Evolutionary conservation across 2,113 vertebrate species (phyloP), one percentile per base, ranked within the genome.

Genomic region (Petrocephalus microphthalmus): DNA sequence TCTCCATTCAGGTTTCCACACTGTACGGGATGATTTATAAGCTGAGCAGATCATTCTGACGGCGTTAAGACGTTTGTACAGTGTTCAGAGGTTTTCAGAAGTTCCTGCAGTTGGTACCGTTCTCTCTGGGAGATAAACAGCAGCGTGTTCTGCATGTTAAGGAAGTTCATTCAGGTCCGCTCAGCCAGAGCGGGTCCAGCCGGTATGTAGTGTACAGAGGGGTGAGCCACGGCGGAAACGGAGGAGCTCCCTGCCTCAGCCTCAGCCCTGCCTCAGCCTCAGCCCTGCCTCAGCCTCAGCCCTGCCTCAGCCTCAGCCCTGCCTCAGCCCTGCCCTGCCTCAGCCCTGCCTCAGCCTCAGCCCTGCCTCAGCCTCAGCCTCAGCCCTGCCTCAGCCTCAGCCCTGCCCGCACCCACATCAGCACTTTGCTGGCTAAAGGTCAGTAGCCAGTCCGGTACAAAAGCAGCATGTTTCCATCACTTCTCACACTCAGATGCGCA

Each of bases 151-250:
- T 56, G 56, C 45, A 67, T 88, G 81, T 88, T 20, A 29, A 37
- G 2, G 53, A 53, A 56, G 82, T n/a, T 33, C 25, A 53, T 53
- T 53, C 84, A 33, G 51, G 45, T n/a, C 25, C 2, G 13, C 2
- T 54, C n/a, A 54, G 7, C 49, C 84, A n/a, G 19, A 85, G 84
- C 20, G 49, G 47, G 86, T 57, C 85, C 90, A 67, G 49, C 91
- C 37, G 86, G 6, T 88, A 92, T 90, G 88, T 83, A 49, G 81
- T 83, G 81, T 94, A 94, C 89, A 94, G 93, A 92, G 93, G 89
- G 89, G 90, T 87, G 81, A 90, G 92, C 87, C 86, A 87, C 86
- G 52, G 88, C 89, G 92, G 84, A 91, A 91, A 91, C 89, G 89
- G 89, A 88, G 71, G 11, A 82, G 51, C 85, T 60, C 19, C 85